A percentile compares a stretch with the other conserved stretches of the same genome.
Conservation (phyloP, 2,797 vertebrate species). For the Adelosebastes latens region DNA sequence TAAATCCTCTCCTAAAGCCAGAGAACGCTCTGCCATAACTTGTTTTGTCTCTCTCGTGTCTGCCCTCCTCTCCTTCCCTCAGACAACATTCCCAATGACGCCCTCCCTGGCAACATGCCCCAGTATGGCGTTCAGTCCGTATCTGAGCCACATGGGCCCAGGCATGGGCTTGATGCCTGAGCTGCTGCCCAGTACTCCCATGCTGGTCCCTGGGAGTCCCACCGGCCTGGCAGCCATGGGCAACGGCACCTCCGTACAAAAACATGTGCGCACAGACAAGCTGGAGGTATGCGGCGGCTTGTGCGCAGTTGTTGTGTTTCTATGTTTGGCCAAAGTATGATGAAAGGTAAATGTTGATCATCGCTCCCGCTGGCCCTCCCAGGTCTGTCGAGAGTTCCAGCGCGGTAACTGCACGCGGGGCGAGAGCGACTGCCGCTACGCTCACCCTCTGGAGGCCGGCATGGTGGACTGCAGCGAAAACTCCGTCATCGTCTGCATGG, state of each 20-base stretch:
- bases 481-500: constrained; percentile 98
- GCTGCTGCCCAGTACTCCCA: constrained; percentile 91
- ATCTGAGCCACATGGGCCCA: constrained; percentile 93
- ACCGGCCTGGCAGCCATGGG: constrained; percentile 85
- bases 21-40: constrained; percentile 16
- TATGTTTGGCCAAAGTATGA: constrained; percentile 38
- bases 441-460: constrained; percentile 93
- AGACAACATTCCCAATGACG: constrained; percentile 94
- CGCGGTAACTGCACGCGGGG: constrained; percentile 97
- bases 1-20: background rate
- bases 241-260: constrained; percentile 89
- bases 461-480: constrained; percentile 98
- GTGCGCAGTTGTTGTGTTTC: constrained; percentile 46
- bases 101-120: constrained; percentile 90
- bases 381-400: constrained; percentile 99
- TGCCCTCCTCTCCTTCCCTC: constrained; percentile 30
- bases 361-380: constrained; percentile 11
- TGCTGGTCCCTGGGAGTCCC: constrained; percentile 93
- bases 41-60: constrained; percentile 21
- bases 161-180: constrained; percentile 95
- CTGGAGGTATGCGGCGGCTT: constrained; percentile 89
- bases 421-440: constrained; percentile 97
- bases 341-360: constrained; percentile 52
- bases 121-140: constrained; percentile 94
- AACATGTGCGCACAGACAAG: constrained; percentile 95